Base-by-base conservation (phyloP, 1,140 invertebrate species). In the Drosophila sucinea region DNA sequence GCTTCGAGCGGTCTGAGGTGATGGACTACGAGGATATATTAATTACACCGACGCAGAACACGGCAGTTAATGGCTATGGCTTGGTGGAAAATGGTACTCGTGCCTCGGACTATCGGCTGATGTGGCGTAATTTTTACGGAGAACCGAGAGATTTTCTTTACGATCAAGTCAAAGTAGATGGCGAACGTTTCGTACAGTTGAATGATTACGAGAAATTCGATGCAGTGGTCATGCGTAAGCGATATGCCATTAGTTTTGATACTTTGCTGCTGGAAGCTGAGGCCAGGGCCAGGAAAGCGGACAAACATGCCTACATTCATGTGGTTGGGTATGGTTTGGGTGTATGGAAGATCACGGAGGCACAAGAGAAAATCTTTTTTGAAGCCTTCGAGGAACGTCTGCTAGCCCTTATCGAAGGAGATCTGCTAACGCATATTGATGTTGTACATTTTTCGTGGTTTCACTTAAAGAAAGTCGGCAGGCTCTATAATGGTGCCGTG, bases 11-110 rank as follows among this genome's bases (percentile, higher is more conserved):
- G 23, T 56, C 79, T 10, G 67, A 91, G 25, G 83, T 93, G 4
- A 94, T 95, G 94, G 94, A 95, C 67, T 94, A 91, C 51, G 92
- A 94, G 70, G 94, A 94, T 47, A 93, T 94, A 10, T 60, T 94
- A 0, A 81, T 94, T 2, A 92, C 93, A 0, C 71, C 82, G 11
- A 40, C 73, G 1, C 94, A 94, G 72, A 94, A 94, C 68, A 93
- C 87, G 3, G 57, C 67, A 4, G 77, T 87, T 1, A 92, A 92
- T 29, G 94, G 94, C 60, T 94, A 92, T 60, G 90, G 87, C 0
- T n/a, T 35, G 1, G 29, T n/a, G 1, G n/a, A 27, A 8, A 25
- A 51, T 51, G 44, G 44, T 51, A 51, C 44, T 10, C 44, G 56
- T 57, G 23, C 44, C 7, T 10, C 23, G 1, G 44, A 51, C 23